phyloP scores from a whole-genome alignment of 2,888 invertebrate species.

The Rhagonycha lutea region DNA sequence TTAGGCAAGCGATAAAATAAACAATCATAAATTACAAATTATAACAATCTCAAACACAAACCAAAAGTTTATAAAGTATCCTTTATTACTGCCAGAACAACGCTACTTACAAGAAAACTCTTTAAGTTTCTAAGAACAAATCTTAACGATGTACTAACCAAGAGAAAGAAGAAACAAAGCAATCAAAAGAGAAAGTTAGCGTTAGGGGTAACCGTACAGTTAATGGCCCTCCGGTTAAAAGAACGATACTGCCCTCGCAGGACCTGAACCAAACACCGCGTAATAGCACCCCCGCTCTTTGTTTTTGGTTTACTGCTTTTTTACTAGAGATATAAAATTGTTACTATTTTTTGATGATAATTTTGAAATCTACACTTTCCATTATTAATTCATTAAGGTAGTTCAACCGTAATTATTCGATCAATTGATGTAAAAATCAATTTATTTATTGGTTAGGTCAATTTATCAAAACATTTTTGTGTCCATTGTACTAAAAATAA shows the following conservation, averaged over 20 bases:
- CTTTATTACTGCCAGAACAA: constrained; percentile 42
- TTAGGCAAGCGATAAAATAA: constrained; percentile 34
- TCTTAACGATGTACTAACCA: constrained; percentile 43
- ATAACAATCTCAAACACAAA: constrained; percentile 39
- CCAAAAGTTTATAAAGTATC: constrained; percentile 43
- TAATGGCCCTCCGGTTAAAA: constrained; percentile 41
- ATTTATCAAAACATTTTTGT: neutral
- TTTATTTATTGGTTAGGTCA: too few species aligned
- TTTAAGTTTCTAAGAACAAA: constrained; percentile 39
- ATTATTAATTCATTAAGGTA: neutral
- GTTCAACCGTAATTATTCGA: neutral
- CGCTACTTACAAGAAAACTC: constrained; percentile 41
- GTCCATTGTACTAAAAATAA: too few species aligned
- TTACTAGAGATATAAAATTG: constrained; percentile 35
- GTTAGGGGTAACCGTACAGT: constrained; percentile 41
- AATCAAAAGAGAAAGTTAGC: constrained; percentile 44
- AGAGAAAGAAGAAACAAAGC: constrained; percentile 42
- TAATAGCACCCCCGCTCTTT: constrained; percentile 34
- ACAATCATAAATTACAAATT: constrained; percentile 40
- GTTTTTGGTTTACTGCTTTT: constrained; percentile 36
- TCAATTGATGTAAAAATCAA: neutral
- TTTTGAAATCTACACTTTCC: neutral
- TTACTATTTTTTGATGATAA: constrained; percentile 23
- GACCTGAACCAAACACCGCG: constrained; percentile 37
- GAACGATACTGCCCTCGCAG: constrained; percentile 41